A percentile compares a stretch with the other conserved stretches of the same genome.
Conservation (phyloP, 35 echinoderm and acorn worm species). For the Anneissia japonica region DNA sequence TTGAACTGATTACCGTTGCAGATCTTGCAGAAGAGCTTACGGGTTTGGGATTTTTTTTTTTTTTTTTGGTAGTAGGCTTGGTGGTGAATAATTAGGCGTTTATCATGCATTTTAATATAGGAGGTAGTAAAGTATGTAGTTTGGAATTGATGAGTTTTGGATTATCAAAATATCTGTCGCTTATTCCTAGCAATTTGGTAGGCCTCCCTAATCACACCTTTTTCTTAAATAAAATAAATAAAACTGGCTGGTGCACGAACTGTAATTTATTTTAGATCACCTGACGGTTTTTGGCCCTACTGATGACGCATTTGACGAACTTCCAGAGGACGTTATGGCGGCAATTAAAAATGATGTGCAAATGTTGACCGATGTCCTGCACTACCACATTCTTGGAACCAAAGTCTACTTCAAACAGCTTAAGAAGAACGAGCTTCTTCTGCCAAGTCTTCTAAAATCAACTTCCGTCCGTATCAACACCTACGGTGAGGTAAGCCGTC, state of each 20-base stretch:
- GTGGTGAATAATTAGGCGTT: background rate
- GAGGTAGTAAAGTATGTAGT: no score
- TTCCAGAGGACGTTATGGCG: background rate
- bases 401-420: background rate
- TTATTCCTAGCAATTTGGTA: no score
- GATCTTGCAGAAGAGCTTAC: background rate
- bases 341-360: background rate
- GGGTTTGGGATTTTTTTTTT: no score
- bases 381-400: background rate
- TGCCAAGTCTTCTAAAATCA: background rate
- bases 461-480: background rate
- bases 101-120: background rate
- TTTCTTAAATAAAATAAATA: no score
- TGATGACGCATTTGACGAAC: background rate
- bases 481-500: background rate
- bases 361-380: background rate
- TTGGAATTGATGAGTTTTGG: no score
- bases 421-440: slow-evolving; percentile 10
- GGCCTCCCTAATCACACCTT: no score
- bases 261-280: background rate
- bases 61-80: background rate
- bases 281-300: slow-evolving; percentile 22
- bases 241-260: no score
- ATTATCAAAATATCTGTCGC: background rate
- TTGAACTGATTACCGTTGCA: background rate